Evolutionary conservation across 2,888 invertebrate species (phyloP).

Genomic region (Sclerodermus sp.): DNA sequence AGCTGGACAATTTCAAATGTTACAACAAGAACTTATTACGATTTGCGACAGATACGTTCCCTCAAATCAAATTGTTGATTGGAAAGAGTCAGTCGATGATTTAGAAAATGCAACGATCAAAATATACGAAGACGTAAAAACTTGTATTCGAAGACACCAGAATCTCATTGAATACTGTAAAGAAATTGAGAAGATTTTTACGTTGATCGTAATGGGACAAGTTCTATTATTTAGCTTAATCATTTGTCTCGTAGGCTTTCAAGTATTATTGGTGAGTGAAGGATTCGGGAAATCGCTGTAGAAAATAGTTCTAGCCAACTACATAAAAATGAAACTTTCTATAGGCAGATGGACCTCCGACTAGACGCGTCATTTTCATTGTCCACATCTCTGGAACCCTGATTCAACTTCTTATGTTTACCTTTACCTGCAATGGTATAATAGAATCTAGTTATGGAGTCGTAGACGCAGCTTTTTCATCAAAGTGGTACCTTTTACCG

Average conservation of each 20-base stretch:
- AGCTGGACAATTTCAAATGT: slow-evolving; percentile 26
- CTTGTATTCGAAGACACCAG: slow-evolving; percentile 22
- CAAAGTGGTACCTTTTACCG: slow-evolving; percentile 14
- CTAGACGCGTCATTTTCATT: slow-evolving; percentile 15
- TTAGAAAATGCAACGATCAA: not conserved
- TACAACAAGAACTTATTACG: too few relatives aligned
- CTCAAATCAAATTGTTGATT: not conserved
- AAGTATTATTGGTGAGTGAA: slow-evolving; percentile 21
- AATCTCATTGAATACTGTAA: slow-evolving; percentile 20
- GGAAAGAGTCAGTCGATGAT: not conserved
- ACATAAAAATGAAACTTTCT: not conserved
- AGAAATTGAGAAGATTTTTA: slow-evolving; percentile 19
- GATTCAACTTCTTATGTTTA: slow-evolving; percentile 21
- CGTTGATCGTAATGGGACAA: slow-evolving; percentile 19
- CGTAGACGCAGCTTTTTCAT: slow-evolving; percentile 2
- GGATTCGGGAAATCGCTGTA: not conserved
- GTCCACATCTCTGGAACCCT: slow-evolving; percentile 13
- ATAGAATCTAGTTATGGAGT: slow-evolving; percentile 12
- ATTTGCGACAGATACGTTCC: slow-evolving; percentile 7
- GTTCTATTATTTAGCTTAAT: slow-evolving; percentile 18
- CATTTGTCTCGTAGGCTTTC: slow-evolving; percentile 26
- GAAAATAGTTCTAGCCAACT: too few relatives aligned
- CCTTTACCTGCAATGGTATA: slow-evolving; percentile 24
- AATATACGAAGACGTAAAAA: slow-evolving; percentile 12
- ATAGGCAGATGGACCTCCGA: slow-evolving; percentile 15